Percentiles rank a stretch among this genome's conserved stretches.
Evolutionary conservation across 1,140 invertebrate genomes (phyloP).

Genomic region (Caenorhabditis latens): DNA sequence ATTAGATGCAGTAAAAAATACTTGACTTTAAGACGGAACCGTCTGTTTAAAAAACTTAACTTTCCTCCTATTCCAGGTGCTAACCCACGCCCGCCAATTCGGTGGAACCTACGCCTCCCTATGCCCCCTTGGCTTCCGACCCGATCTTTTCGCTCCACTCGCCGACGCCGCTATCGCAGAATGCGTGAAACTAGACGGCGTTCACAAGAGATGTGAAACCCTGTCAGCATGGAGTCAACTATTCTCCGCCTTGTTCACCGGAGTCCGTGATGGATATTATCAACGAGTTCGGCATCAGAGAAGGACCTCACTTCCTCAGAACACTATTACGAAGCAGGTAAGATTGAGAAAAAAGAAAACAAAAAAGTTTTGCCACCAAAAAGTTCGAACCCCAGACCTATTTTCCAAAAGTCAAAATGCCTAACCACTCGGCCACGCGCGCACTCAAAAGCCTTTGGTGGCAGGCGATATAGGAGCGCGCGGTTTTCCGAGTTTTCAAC

Average conservation of each 20-base stretch:
- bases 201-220: conserved; percentile 75
- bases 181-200: conserved; percentile 74
- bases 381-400: not conserved
- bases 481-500: not conserved
- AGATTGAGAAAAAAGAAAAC: not conserved
- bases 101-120: conserved; percentile 72
- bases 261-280: conserved; percentile 66
- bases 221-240: conserved; percentile 75
- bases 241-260: conserved; percentile 66
- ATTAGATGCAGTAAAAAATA: too few relatives aligned
- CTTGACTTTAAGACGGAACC: too few relatives aligned
- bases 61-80: conserved; percentile 67
- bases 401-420: not conserved
- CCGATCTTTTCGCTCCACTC: conserved; percentile 74
- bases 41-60: too few relatives aligned
- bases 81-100: conserved; percentile 69
- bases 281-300: conserved; percentile 59
- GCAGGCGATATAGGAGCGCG: not conserved
- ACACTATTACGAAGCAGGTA: conserved; percentile 64
- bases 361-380: not conserved
- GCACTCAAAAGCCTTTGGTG: too few relatives aligned
- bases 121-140: conserved; percentile 74
- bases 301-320: conserved; percentile 70
- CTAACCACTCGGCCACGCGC: too few relatives aligned
- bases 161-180: conserved; percentile 76